Evolutionary conservation across 2,888 invertebrate species (phyloP), one percentile per base, ranked within the genome.

Genomic region (Liopterus haemorrhoidalis): DNA sequence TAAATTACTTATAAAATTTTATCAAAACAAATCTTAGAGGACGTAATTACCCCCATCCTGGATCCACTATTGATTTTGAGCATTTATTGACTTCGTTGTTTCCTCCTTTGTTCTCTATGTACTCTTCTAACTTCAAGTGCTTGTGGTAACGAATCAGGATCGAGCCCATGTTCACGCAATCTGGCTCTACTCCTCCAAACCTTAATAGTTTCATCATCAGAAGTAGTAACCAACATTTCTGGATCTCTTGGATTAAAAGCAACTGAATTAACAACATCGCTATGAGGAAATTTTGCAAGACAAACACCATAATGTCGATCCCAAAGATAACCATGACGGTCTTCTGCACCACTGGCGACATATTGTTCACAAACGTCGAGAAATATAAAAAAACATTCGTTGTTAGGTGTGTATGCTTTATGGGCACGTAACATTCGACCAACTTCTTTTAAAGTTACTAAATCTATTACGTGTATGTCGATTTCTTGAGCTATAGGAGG

Each of bases 401-500:
- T 84, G 60, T 86, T 86, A 1, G 86, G 81, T 2, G 88, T 88
- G 62, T 84, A 90, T 1, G 86, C 87, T 62, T 83, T 83, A 63
- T 88, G 88, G 1, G 85, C 77, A 46, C 84, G 71, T 19, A 85
- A 64, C 81, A 87, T 85, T 44, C 79, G 82, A 3, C 87, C 88
- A 3, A 87, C 84, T 62, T 78, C 78, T 59, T 81, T 78, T 48
- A 88, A 69, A 0, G 81, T 85, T 46, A 78, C 76, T 52, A 90
- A 70, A 68, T 90, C 89, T 55, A 89, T 87, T 0, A 89, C 87
- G 59, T 88, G 88, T 53, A 90, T 84, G 60, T 89, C 88, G 39
- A 89, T 87, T 71, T 88, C 86, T 67, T 86, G 83, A 8, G 88
- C 87, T 54, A 88, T 86, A 0, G 87, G 87, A 0, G 89, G 88